Evolutionary conservation across 2,113 vertebrate species (phyloP).

Genomic region (Lota lota): DNA sequence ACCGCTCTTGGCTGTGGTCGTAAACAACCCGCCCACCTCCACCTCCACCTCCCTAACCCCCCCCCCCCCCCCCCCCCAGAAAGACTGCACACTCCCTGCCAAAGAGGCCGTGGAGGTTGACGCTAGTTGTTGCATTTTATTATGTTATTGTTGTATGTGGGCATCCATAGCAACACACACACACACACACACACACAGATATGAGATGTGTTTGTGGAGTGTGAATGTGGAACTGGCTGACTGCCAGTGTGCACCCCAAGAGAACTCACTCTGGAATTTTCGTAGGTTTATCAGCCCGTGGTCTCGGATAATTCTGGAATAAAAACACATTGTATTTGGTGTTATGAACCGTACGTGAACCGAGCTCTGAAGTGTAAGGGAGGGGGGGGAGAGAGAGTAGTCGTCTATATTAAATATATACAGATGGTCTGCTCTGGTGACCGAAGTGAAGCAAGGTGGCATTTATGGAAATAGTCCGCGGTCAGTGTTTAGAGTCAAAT

Average conservation of each 20-base stretch:
- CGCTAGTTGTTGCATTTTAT: conserved; percentile 31
- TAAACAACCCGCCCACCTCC: conserved; percentile 26
- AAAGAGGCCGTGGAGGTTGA: conserved; percentile 31
- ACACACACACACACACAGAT: too few relatives aligned
- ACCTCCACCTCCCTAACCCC: conserved; percentile 19
- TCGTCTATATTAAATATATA: too few relatives aligned
- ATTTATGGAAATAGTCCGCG: too few relatives aligned
- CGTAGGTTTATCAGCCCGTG: conserved; percentile 96
- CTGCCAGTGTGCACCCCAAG: neutral
- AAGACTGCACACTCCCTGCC: too few relatives aligned
- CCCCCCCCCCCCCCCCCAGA: neutral
- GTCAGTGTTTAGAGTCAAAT: too few relatives aligned
- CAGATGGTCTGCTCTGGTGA: too few relatives aligned
- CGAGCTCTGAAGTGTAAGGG: too few relatives aligned
- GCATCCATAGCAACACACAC: conserved; percentile 41
- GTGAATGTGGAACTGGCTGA: conserved; percentile 13
- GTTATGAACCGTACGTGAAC: too few relatives aligned
- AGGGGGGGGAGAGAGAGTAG: too few relatives aligned
- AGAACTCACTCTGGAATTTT: conserved; percentile 96
- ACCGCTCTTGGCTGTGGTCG: conserved; percentile 21
- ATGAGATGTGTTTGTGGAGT: neutral
- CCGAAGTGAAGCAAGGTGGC: too few relatives aligned
- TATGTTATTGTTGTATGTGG: conserved; percentile 25
- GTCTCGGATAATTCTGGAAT: conserved; percentile 92
- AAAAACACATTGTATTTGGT: conserved; percentile 52